Evolutionary conservation across 2,888 invertebrate species (phyloP), one percentile per base, ranked within the genome.

Genomic region (Helleia helle): DNA sequence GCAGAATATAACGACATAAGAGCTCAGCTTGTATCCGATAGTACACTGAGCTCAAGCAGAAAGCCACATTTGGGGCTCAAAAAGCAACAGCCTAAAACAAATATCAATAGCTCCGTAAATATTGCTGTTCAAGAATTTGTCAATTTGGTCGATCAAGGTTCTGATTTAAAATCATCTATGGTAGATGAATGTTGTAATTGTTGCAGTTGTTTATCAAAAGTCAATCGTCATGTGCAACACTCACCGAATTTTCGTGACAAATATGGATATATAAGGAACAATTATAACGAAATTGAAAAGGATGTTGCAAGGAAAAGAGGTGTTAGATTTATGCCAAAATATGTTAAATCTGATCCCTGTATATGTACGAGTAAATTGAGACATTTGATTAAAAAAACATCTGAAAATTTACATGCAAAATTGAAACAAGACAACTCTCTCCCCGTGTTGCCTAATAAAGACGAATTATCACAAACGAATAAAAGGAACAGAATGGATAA

Each of bases 1-100:
- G 71, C 64, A 4, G 57, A 64, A 9, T 73, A 76, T 41, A 68
- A 76, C 44, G 62, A 68, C 38, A 54, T 71, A 4, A 62, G 66
- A 47, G 59, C 52, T 40, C 60, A 65, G 43, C 44, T 71, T 40
- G 42, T 69, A 8, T 62, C 68, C 8, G 54, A 58, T 27, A n/a
- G n/a, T n/a, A n/a, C n/a, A n/a, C n/a, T n/a, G n/a, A n/a, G n/a
- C n/a, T n/a, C n/a, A n/a, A n/a, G n/a, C n/a, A n/a, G n/a, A n/a
- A n/a, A n/a, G n/a, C n/a, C n/a, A n/a, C n/a, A n/a, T n/a, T n/a
- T n/a, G n/a, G n/a, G n/a, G n/a, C n/a, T 30, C 14, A 15, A 9
- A 30, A 15, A 67, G 60, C 41, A n/a, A 14, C 1, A 46, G 41
- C 22, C n/a, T n/a, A n/a, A n/a, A n/a, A n/a, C n/a, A n/a, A n/a